These are phyloP conservation scores for Pararge aegeria DNA, from an alignment of 1,140 invertebrate species.

Conservation along the genomic window DNA sequence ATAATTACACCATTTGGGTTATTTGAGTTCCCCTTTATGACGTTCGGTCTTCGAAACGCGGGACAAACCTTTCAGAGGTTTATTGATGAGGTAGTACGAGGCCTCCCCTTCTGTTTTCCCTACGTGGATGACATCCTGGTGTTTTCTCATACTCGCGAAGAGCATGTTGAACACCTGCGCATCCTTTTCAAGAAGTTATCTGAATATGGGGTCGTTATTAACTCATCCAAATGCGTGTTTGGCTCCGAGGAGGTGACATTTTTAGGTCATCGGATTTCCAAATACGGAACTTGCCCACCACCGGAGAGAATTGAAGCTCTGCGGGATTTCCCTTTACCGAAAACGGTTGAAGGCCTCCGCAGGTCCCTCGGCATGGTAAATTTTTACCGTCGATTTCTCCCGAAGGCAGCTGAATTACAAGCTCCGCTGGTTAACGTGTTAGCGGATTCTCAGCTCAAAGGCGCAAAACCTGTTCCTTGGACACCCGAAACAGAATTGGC, in stretches of 20 bases:
- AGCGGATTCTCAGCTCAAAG: not conserved
- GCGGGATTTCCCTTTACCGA: conserved; percentile 11
- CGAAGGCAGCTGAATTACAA: conserved; percentile 16
- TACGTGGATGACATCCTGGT: conserved; percentile 5
- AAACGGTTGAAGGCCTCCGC: conserved; percentile 13
- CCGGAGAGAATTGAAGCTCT: conserved; percentile 17
- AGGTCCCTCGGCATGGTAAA: conserved; percentile 26
- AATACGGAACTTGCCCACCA: conserved; percentile 6
- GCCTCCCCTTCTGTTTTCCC: not conserved
- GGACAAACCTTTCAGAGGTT: not conserved
- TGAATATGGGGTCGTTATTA: not conserved
- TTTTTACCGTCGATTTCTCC: conserved; percentile 24
- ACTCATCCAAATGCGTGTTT: not conserved
- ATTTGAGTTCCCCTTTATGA: conserved; percentile 6
- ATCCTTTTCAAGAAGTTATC: not conserved
- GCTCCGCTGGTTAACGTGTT: conserved; percentile 10
- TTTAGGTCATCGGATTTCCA: not conserved
- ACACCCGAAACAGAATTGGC: not conserved
- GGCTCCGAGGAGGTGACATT: not conserved
- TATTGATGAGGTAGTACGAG: not conserved
- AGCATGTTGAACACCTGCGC: not conserved
- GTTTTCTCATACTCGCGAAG: not conserved
- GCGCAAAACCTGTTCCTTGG: not conserved
- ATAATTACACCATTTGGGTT: not conserved
- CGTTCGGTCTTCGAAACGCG: not conserved